These are phyloP conservation scores for Mobula hypostoma DNA, from an alignment of 2,113 vertebrate species.

Conservation along the genomic window DNA sequence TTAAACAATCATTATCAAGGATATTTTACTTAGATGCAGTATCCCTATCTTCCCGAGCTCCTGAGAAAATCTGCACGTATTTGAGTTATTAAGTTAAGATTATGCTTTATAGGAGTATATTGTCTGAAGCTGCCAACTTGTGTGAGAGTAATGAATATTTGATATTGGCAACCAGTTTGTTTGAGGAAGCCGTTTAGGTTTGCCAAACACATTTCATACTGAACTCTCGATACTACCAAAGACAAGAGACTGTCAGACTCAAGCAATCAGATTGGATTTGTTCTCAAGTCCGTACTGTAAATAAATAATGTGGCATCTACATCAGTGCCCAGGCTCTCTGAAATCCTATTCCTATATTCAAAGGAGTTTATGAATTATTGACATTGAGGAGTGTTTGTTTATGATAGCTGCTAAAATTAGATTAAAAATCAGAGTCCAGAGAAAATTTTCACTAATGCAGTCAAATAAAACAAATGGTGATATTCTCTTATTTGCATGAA, in stretches of 20 bases:
- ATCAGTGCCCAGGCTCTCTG: neutral
- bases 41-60: neutral
- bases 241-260: neutral
- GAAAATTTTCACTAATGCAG: too few species aligned
- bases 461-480: too few species aligned
- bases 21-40: neutral
- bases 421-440: neutral
- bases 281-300: neutral
- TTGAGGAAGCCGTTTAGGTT: neutral
- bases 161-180: neutral
- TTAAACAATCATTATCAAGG: neutral
- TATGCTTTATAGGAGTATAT: neutral
- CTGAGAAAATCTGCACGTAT: neutral
- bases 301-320: neutral
- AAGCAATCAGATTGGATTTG: neutral
- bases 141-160: neutral
- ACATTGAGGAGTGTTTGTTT: neutral
- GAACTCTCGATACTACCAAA: neutral
- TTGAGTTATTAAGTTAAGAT: neutral
- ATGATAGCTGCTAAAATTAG: neutral
- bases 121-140: neutral
- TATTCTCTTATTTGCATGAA: too few species aligned
- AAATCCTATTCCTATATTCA: neutral
- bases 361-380: neutral
- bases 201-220: neutral